Percentiles rank a stretch among this genome's conserved stretches.
phyloP scores from a whole-genome alignment of 2,113 vertebrate species.

The Aptenodytes patagonicus region DNA sequence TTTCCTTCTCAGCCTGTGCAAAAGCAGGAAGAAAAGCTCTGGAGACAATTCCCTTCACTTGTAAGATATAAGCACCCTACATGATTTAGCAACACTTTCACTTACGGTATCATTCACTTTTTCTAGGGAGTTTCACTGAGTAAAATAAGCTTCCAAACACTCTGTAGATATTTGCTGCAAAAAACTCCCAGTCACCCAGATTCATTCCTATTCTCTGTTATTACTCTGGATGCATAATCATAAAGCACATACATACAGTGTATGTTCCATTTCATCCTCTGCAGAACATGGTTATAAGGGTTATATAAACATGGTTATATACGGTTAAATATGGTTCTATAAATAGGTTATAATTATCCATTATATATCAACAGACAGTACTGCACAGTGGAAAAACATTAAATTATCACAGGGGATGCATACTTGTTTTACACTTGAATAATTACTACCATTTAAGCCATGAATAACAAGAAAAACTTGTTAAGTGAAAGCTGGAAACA shows the following conservation, averaged over 20 bases:
- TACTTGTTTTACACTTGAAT: neutral
- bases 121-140: neutral
- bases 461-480: neutral
- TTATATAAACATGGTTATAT: neutral
- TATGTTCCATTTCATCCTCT: neutral
- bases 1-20: neutral
- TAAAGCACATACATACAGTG: neutral
- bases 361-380: neutral
- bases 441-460: neutral
- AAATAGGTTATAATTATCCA: neutral
- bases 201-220: neutral
- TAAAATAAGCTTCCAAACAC: neutral
- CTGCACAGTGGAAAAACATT: neutral
- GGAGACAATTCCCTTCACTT: neutral
- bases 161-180: neutral
- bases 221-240: neutral
- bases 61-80: neutral
- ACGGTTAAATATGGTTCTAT: neutral
- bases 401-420: neutral
- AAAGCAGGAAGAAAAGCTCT: neutral
- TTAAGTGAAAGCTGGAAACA: neutral
- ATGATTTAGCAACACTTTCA: neutral
- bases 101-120: neutral
- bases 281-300: neutral
- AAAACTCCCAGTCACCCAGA: neutral